phyloP scores from a whole-genome alignment of 2,113 vertebrate genomes.

The Trochalopteron elliotii region DNA sequence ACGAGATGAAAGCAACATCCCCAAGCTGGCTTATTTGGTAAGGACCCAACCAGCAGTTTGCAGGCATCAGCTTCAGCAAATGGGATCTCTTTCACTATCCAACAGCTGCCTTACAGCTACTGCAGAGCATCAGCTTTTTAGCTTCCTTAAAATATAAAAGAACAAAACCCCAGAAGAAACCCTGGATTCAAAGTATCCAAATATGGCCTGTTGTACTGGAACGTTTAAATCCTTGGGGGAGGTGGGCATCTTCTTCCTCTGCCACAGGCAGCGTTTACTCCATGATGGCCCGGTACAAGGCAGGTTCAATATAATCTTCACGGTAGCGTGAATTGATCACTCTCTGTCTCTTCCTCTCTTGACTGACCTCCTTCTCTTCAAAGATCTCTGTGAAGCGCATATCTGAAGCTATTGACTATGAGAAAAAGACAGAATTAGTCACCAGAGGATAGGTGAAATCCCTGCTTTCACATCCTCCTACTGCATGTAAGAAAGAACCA shows the following conservation, averaged over 20 bases:
- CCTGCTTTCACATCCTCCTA: neutral
- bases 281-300: slow-evolving; percentile 95
- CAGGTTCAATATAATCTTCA: slow-evolving; percentile 94
- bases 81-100: slow-evolving; percentile 26
- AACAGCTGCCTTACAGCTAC: slow-evolving; percentile 62
- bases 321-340: slow-evolving; percentile 96
- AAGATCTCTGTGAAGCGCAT: slow-evolving; percentile 98
- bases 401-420: slow-evolving; percentile 94
- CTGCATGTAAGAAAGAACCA: neutral
- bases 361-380: slow-evolving; percentile 87
- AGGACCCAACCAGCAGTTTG: slow-evolving; percentile 26
- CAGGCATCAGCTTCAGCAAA: slow-evolving; percentile 55
- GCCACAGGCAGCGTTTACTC: slow-evolving; percentile 79
- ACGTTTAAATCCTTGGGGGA: slow-evolving; percentile 66
- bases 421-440: slow-evolving; percentile 3
- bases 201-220: slow-evolving; percentile 72
- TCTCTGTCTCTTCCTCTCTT: slow-evolving; percentile 92
- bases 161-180: slow-evolving; percentile 23
- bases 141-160: slow-evolving; percentile 59
- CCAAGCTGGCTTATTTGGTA: slow-evolving; percentile 39
- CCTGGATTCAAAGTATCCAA: slow-evolving; percentile 66
- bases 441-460: neutral
- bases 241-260: slow-evolving; percentile 41
- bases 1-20: slow-evolving; percentile 41
- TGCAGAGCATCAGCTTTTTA: slow-evolving; percentile 63